phyloP scores from a whole-genome alignment of 2,888 invertebrate species.

The Drepanosiphum platanoidis region DNA sequence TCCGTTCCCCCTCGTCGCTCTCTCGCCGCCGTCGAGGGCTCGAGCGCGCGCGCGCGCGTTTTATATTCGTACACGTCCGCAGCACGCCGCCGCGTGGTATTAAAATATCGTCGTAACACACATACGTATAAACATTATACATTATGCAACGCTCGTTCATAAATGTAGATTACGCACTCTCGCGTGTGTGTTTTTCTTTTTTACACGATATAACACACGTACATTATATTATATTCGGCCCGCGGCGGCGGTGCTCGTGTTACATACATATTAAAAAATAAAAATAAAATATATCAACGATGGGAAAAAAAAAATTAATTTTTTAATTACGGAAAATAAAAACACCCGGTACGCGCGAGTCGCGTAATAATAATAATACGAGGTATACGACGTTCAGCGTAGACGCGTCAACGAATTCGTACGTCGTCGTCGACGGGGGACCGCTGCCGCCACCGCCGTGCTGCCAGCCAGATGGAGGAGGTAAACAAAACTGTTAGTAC shows the following conservation, averaged over 20 bases:
- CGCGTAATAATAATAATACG: no score
- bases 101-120: background rate
- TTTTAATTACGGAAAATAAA: no score
- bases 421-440: background rate
- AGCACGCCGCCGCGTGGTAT: no score
- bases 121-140: background rate
- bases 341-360: no score
- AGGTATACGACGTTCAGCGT: no score
- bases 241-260: background rate
- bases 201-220: no score
- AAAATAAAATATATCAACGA: background rate
- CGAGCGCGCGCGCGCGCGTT: conserved; percentile 18
- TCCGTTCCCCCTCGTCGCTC: background rate
- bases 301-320: no score
- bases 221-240: background rate
- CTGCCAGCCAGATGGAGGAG: conserved; percentile 6
- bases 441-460: background rate
- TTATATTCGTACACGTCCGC: background rate
- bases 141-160: background rate
- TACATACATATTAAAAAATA: background rate
- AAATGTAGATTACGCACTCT: background rate
- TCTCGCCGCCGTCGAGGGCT: background rate
- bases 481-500: conserved; percentile 13
- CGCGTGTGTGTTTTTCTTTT: background rate
- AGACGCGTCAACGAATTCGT: background rate